phyloP scores from a whole-genome alignment of 2,888 invertebrate genomes.

The Yponomeuta evonymella region DNA sequence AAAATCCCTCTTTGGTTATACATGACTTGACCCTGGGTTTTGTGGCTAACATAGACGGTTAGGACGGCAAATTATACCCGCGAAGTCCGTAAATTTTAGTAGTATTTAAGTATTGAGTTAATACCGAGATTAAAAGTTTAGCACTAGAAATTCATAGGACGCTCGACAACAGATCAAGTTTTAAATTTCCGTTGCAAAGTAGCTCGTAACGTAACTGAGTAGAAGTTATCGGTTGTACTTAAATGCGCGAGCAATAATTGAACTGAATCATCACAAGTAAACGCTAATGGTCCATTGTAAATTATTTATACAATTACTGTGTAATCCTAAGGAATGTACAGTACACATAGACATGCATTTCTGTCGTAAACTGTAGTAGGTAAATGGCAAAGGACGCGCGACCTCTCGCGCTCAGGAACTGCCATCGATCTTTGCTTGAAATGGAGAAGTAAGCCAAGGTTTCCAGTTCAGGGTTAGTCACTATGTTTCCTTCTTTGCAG shows the following conservation, averaged over 20 bases:
- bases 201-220: too few species aligned
- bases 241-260: not conserved
- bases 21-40: not conserved
- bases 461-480: constrained; percentile 5
- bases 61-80: not conserved
- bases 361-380: not conserved
- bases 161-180: too few species aligned
- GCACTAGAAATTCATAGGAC: too few species aligned
- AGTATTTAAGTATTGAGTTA: not conserved
- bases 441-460: constrained; percentile 42
- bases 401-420: constrained; percentile 1
- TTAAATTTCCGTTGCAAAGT: too few species aligned
- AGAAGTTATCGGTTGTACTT: not conserved
- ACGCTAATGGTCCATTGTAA: not conserved
- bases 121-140: too few species aligned
- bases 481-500: not conserved
- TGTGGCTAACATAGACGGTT: not conserved
- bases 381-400: not conserved
- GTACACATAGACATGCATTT: not conserved
- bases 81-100: not conserved
- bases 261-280: not conserved
- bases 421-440: constrained; percentile 29
- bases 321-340: constrained; percentile 4
- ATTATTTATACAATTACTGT: not conserved
- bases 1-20: not conserved